Evolutionary conservation across 2,797 vertebrate genomes (phyloP), one percentile per base, ranked within the genome.

Genomic region (Echiichthys vipera): DNA sequence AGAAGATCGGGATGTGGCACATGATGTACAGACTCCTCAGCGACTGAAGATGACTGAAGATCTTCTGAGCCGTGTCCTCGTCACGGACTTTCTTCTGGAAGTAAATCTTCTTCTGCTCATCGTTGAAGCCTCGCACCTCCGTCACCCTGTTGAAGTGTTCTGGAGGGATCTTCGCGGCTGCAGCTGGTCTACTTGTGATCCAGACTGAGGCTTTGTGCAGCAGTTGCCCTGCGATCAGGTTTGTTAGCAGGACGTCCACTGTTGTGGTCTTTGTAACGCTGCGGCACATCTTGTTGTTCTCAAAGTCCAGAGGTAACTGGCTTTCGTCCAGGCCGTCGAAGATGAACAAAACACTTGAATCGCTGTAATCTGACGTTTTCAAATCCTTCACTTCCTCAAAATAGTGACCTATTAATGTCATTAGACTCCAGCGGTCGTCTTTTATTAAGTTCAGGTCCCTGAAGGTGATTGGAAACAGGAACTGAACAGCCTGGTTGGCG

Each of bases 1-100:
- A 71, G 46, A 77, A 81, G 27, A 49, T 11, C 0, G 79, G 79
- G 34, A 63, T 78, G 61, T 78, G 61, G 30, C 79, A 81, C 79
- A 81, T 78, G 42, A 37, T 74, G 70, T 74, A 69, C 6, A 81
- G 61, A 66, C 74, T 77, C 53, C 65, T 62, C 13, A 61, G 0
- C 1, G 69, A 69, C 24, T 39, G 59, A 39, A 81, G 65, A 57
- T 81, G 70, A 46, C n/a, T 1, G 0, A 40, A 10, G 61, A 78
- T 57, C n/a, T 25, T 49, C 25, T 45, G 49, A 66, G 74, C 67
- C 39, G 58, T 4, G 0, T 5, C 15, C 17, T 54, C 8, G 39
- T 76, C 24, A 2, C 25, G 9, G 11, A 80, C 34, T 5, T 29
- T 30, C 46, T 72, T 81, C 2, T 30, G 39, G 37, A 81, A 76